Evolutionary conservation across 2,888 invertebrate genomes (phyloP).

Genomic region (Eurytoma californica): DNA sequence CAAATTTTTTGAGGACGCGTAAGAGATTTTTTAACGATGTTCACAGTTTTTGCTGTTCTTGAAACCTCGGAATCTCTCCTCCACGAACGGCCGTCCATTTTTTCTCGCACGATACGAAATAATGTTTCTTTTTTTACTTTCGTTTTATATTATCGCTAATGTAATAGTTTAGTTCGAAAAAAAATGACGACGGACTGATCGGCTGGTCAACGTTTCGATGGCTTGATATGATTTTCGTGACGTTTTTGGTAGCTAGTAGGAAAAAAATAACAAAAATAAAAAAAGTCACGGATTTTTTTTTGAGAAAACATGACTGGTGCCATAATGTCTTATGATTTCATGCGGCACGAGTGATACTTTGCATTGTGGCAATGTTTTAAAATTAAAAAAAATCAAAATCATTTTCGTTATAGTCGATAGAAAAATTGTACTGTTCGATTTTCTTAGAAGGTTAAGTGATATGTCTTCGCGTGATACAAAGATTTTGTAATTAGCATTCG

Average conservation of each 20-base stretch:
- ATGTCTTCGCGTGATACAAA: slow-evolving; percentile 13
- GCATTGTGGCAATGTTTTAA: slow-evolving; percentile 20
- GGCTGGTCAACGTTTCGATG: slow-evolving; percentile 34
- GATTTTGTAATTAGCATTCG: not conserved
- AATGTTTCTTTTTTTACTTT: slow-evolving; percentile 38
- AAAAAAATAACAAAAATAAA: not conserved
- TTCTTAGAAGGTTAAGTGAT: slow-evolving; percentile 27
- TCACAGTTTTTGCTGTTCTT: not conserved
- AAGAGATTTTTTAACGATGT: not conserved
- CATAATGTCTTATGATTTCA: slow-evolving; percentile 39
- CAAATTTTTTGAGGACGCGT: slow-evolving; percentile 6
- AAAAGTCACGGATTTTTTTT: slow-evolving; percentile 14
- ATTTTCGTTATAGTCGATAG: not conserved
- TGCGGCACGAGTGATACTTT: slow-evolving; percentile 36
- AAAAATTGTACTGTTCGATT: not conserved
- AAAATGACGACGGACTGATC: slow-evolving; percentile 37
- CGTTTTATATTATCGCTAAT: slow-evolving; percentile 33
- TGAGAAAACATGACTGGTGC: slow-evolving; percentile 36
- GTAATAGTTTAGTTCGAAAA: slow-evolving; percentile 1
- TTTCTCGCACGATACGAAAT: slow-evolving; percentile 20
- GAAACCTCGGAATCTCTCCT: slow-evolving; percentile 7
- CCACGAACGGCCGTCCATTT: slow-evolving; percentile 20
- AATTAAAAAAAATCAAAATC: not conserved
- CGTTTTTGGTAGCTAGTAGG: slow-evolving; percentile 15
- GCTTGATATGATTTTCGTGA: slow-evolving; percentile 22